These are phyloP conservation scores for Mohoua ochrocephala DNA, from an alignment of 2,113 vertebrate genomes.

Conservation along the genomic window DNA sequence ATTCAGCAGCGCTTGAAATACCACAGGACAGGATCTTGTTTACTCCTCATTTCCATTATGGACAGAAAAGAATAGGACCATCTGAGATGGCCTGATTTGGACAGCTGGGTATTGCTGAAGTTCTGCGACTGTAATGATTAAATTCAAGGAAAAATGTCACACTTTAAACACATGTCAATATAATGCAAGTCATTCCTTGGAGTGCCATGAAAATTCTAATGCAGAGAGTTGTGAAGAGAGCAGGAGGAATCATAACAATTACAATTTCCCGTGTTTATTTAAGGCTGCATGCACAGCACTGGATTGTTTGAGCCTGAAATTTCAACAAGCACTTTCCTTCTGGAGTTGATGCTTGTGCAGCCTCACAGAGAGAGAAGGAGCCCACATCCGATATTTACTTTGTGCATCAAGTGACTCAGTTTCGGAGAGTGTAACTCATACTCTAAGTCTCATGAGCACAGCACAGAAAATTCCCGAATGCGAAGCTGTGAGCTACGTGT, in stretches of 20 bases:
- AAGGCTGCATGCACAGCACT: background rate
- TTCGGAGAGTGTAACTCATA: background rate
- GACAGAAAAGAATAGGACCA: background rate
- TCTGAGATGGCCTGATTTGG: background rate
- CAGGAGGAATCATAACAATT: background rate
- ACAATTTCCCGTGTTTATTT: background rate
- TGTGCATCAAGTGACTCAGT: slow-evolving; percentile 19
- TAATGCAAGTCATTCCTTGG: background rate
- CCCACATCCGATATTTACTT: slow-evolving; percentile 40
- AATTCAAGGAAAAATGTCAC: background rate
- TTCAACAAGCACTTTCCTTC: background rate
- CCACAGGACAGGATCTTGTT: background rate
- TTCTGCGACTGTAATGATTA: background rate
- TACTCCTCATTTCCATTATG: background rate
- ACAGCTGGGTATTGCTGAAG: background rate
- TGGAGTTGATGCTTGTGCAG: background rate
- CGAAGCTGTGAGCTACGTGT: accelerated
- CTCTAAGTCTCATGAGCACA: background rate
- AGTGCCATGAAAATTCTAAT: background rate
- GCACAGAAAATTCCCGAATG: background rate
- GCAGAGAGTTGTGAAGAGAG: background rate
- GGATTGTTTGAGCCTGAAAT: background rate
- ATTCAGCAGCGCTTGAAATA: background rate
- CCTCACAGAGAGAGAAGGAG: background rate
- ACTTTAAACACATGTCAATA: background rate